Conservation (phyloP, 1,140 invertebrate genomes). For the Proctacanthus coquilletti region DNA sequence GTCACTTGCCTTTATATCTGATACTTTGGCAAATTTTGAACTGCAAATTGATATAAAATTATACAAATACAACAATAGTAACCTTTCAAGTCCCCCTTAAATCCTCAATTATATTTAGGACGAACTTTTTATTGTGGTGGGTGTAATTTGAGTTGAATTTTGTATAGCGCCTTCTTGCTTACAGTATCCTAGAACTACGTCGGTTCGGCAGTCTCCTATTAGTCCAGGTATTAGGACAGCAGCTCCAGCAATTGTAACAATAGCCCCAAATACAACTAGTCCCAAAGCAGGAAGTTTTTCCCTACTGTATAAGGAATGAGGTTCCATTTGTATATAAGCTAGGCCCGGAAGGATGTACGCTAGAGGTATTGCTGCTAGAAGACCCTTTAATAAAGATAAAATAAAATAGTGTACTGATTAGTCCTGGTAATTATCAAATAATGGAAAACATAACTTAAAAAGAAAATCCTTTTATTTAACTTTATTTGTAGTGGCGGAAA, state of each 20-base stretch:
- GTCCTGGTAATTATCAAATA: not conserved
- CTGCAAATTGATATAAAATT: no score
- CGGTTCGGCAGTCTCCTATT: constrained; percentile 24
- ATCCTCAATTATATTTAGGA: no score
- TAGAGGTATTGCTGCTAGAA: constrained; percentile 67
- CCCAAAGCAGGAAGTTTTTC: constrained; percentile 57
- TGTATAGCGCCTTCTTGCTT: constrained; percentile 19
- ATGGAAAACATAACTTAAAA: not conserved
- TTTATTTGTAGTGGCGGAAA: no score
- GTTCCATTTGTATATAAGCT: constrained; percentile 63
- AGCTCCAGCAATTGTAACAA: constrained; percentile 48
- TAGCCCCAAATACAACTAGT: constrained; percentile 50
- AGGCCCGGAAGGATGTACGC: constrained; percentile 72
- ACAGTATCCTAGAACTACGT: constrained; percentile 28
- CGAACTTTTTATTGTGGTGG: no score
- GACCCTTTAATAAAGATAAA: constrained; percentile 41
- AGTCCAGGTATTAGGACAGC: constrained; percentile 22
- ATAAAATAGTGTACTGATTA: constrained; percentile 6
- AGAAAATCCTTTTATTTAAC: no score
- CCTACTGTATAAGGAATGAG: constrained; percentile 47
- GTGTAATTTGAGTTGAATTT: no score
- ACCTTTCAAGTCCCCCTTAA: no score
- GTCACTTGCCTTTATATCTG: no score
- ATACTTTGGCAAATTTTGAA: no score
- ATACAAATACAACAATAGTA: no score